Evolutionary conservation across 2,888 invertebrate genomes (phyloP).

Genomic region (Drosophila anceps): DNA sequence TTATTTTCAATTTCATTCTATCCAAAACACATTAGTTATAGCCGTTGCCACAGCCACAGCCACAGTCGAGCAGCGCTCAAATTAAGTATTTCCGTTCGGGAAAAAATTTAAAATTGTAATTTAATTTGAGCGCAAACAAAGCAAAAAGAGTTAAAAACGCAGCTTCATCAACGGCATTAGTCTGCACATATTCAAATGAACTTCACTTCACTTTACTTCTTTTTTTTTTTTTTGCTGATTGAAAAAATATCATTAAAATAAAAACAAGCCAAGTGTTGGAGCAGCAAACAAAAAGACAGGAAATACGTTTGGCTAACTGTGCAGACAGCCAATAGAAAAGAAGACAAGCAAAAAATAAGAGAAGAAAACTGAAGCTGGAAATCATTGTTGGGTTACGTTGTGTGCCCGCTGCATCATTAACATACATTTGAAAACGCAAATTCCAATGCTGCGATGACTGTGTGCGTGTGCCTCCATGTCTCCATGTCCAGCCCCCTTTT

Average conservation of each 20-base stretch:
- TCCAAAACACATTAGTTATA: conserved; percentile 48
- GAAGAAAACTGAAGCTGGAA: conserved; percentile 43
- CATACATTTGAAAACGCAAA: conserved; percentile 80
- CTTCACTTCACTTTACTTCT: conserved; percentile 23
- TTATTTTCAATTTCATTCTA: conserved; percentile 11
- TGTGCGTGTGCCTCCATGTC: conserved; percentile 4
- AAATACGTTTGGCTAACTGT: conserved; percentile 72
- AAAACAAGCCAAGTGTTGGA: conserved; percentile 69
- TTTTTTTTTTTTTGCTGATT: conserved; percentile 7
- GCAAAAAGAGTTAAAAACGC: conserved; percentile 20
- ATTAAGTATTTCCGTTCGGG: conserved; percentile 51
- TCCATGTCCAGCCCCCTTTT: conserved; percentile 4
- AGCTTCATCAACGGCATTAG: conserved; percentile 70
- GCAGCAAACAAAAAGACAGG: conserved; percentile 61
- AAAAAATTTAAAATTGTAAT: conserved; percentile 67
- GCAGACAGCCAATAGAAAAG: conserved; percentile 4
- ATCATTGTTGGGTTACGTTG: conserved; percentile 55
- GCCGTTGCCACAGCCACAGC: neutral
- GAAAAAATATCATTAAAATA: conserved; percentile 70
- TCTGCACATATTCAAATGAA: conserved; percentile 76
- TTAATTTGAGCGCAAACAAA: conserved; percentile 50
- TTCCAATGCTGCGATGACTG: conserved; percentile 53
- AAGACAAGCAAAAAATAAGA: neutral
- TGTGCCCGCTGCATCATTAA: conserved; percentile 68
- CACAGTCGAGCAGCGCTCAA: conserved; percentile 1